Percentiles rank a stretch among this genome's conserved stretches.
Evolutionary conservation across 2,797 vertebrate genomes (phyloP).

Genomic region (Merluccius polli): DNA sequence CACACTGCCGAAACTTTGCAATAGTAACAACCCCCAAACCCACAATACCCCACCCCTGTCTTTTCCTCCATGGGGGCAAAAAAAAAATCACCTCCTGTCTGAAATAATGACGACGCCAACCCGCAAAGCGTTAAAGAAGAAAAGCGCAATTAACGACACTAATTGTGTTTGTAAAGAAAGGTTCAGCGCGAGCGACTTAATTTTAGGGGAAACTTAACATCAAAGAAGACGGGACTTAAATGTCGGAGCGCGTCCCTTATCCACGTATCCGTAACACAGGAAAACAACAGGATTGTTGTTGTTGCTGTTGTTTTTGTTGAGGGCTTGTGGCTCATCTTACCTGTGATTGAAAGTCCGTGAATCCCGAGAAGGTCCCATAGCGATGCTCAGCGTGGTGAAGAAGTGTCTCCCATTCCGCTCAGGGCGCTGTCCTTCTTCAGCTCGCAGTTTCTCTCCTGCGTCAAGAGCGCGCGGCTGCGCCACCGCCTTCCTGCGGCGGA

Average conservation of each 20-base stretch:
- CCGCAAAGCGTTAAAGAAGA: background rate
- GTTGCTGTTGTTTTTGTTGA: too few relatives aligned
- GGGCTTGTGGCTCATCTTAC: too few relatives aligned
- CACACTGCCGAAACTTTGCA: conserved; percentile 32
- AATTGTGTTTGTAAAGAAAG: background rate
- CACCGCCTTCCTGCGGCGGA: conserved; percentile 13
- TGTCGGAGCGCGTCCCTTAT: background rate
- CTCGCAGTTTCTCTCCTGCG: conserved; percentile 64
- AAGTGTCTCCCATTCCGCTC: conserved; percentile 55
- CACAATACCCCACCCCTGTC: conserved; percentile 30
- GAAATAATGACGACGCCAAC: conserved; percentile 18
- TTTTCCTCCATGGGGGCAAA: conserved; percentile 56
- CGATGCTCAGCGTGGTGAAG: conserved; percentile 43
- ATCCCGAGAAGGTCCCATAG: conserved; percentile 41
- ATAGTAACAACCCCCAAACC: conserved; percentile 32
- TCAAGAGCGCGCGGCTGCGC: conserved; percentile 21
- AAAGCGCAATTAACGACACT: background rate
- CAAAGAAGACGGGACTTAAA: background rate
- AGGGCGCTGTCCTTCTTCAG: conserved; percentile 73
- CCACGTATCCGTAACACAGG: conserved; percentile 9
- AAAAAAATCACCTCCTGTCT: conserved; percentile 33
- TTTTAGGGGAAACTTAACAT: background rate
- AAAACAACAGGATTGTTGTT: conserved; percentile 55
- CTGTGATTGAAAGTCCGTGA: conserved; percentile 40
- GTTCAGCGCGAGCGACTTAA: background rate